Base-by-base conservation (phyloP, 1,140 invertebrate species). In the Drosophila jambulina region DNA sequence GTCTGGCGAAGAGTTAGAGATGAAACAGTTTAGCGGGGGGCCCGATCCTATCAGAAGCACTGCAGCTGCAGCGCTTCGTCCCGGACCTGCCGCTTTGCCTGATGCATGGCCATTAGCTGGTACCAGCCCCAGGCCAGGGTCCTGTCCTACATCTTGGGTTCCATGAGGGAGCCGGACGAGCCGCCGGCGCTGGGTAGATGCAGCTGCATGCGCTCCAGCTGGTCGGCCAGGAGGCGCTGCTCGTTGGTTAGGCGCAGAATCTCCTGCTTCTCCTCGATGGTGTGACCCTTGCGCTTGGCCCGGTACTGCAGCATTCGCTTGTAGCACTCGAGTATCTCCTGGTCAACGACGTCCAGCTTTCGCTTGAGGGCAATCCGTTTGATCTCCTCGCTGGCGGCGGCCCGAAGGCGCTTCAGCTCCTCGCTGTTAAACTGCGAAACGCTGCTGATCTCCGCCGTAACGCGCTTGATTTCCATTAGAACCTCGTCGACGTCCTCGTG, bases 231-330 rank as follows among this genome's bases (percentile, higher is more conserved):
- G 75, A 93, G 93, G 43, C 94, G 94, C 76, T 95, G 94, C 74
- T 95, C 94, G 85, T 94, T 94, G 54, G 94, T 94, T 19, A 94
- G 92, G 34, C 93, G 93, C 95, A 95, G 95, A 4, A 97, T 96
- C 88, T 96, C 95, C 68, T 98, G 97, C 75, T 96, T 96, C 87
- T 98, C 97, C 84, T 97, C 97, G 80, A 96, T 96, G 25, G 96
- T 95, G 12, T 97, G 94, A 2, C 95, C 95, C 80, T 96, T 95
- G 86, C 97, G 97, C 86, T 97, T 97, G 79, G 97, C 96, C 80
- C 96, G 96, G 4, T 96, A 95, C 17, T 95, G 91, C 56, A 96
- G 93, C 78, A 97, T 95, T 84, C 96, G 96, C 79, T 96, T 95
- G 79, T 97, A 97, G 78, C 95, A 95, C 82, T 98, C 97, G 79